These are phyloP conservation scores for Rynchops niger DNA, from an alignment of 2,113 vertebrate genomes.

Conservation along the genomic window DNA sequence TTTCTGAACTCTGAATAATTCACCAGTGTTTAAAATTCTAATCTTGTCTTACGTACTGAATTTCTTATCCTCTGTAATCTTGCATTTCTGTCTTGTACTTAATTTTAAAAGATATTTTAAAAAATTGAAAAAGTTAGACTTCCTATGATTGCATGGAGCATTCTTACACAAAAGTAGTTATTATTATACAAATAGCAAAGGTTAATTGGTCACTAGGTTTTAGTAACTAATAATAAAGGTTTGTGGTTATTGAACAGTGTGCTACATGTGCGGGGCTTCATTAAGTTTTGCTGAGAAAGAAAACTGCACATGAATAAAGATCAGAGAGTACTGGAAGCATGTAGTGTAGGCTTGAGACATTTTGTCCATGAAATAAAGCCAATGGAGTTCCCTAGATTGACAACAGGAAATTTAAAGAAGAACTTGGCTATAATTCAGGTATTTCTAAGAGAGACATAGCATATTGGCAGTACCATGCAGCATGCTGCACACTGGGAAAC, in stretches of 20 bases:
- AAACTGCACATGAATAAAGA: not conserved
- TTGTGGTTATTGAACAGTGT: not conserved
- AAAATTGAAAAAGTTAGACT: not conserved
- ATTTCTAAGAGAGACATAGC: not conserved
- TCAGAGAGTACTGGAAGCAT: not conserved
- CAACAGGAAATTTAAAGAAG: not conserved
- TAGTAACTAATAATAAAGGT: not conserved
- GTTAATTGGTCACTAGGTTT: not conserved
- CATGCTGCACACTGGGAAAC: rapidly evolving
- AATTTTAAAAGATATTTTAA: not conserved
- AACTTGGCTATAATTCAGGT: not conserved
- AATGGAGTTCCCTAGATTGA: not conserved
- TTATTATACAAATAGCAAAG: not conserved
- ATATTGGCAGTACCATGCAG: rapidly evolving
- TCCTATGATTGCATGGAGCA: not conserved
- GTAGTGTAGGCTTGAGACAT: not conserved
- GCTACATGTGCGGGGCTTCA: rapidly evolving
- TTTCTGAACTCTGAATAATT: not conserved
- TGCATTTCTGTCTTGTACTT: not conserved
- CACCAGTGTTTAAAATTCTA: not conserved
- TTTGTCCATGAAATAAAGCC: not conserved
- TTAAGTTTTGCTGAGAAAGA: not conserved
- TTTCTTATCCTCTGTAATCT: not conserved
- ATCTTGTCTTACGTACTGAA: not conserved
- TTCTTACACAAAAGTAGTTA: not conserved